Evolutionary conservation across 1,140 invertebrate genomes (phyloP), one percentile per base, ranked within the genome.

Genomic region (Oedothorax gibbosus): DNA sequence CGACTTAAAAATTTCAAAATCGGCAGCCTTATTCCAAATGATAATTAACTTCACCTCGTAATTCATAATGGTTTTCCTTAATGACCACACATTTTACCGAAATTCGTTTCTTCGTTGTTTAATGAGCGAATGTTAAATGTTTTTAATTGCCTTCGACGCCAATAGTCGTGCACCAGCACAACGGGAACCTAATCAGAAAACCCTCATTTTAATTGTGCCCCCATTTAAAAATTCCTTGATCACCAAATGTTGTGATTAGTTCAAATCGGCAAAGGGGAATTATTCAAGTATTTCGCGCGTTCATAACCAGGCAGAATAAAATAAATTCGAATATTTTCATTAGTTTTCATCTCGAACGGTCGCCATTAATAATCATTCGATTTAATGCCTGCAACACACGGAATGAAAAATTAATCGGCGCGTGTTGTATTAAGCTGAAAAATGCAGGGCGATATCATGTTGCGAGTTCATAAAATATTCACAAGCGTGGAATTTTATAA

Each of bases 51-150:
- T 72, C 71, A 72, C 80, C 49, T 35, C 56, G 57, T 73, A 35
- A 82, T 82, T 82, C 69, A 64, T 82, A 82, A 82, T 82, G 80
- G 69, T 73, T 54, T 73, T 21, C 35, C 49, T 53, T 82, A 82
- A 82, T 73, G 80, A 82, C 80, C 72, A 82, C 80, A 82, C 80
- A 82, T 82, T 82, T 73, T 64, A 12, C 15, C 56, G 73, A 82
- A 53, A n/a, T 64, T 50, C 18, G n/a, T 14, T 53, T 53, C 35
- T 50, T 12, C 51, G 35, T 35, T 35, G 35, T 35, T 14, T 82
- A 82, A 82, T 65, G 80, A 82, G 80, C 80, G 53, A 60, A 82
- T 73, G 80, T 73, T 82, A 82, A 82, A 82, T 73, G 80, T 82
- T 82, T 82, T 82, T 82, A 73, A 82, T 82, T 73, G 80, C 80